Percentiles rank a stretch among this genome's conserved stretches.
Evolutionary conservation across 2,797 vertebrate species (phyloP).

Genomic region (Lithobates sylvaticus): DNA sequence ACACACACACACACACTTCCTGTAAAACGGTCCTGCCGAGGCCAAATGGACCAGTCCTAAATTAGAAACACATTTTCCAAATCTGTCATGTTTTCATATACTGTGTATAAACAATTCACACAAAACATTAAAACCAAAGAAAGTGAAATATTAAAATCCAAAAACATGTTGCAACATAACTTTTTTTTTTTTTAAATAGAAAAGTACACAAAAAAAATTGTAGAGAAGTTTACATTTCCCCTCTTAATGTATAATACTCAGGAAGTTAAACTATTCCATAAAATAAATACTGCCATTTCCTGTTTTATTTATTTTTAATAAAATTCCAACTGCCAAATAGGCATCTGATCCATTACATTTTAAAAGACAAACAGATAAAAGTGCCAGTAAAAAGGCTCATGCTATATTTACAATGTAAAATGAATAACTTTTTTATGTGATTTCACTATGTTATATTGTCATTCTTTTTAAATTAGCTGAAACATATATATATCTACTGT

Average conservation of each 20-base stretch:
- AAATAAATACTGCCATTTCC: constrained; percentile 40
- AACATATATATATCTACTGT: too few species aligned
- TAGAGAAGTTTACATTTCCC: constrained; percentile 9
- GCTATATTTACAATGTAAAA: too few species aligned
- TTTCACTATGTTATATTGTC: too few species aligned
- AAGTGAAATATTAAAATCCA: constrained; percentile 11
- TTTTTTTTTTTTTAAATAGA: not conserved
- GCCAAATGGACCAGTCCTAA: constrained; percentile 46
- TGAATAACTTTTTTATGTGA: too few species aligned
- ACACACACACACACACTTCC: constrained; percentile 52
- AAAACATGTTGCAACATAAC: not conserved
- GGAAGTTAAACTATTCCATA: constrained; percentile 20
- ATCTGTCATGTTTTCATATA: constrained; percentile 23
- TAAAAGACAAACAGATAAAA: not conserved
- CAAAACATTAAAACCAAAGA: constrained; percentile 17
- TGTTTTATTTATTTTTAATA: constrained; percentile 39
- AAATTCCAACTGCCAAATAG: not conserved
- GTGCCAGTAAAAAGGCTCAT: too few species aligned
- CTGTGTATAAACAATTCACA: constrained; percentile 29
- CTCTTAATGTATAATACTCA: not conserved
- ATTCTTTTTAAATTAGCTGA: too few species aligned
- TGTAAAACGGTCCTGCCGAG: constrained; percentile 30
- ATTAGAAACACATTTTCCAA: constrained; percentile 53
- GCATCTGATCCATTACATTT: not conserved
- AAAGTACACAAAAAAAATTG: not conserved